These are phyloP conservation scores for Autographa pulchrina DNA, from an alignment of 2,888 invertebrate species.

Conservation along the genomic window DNA sequence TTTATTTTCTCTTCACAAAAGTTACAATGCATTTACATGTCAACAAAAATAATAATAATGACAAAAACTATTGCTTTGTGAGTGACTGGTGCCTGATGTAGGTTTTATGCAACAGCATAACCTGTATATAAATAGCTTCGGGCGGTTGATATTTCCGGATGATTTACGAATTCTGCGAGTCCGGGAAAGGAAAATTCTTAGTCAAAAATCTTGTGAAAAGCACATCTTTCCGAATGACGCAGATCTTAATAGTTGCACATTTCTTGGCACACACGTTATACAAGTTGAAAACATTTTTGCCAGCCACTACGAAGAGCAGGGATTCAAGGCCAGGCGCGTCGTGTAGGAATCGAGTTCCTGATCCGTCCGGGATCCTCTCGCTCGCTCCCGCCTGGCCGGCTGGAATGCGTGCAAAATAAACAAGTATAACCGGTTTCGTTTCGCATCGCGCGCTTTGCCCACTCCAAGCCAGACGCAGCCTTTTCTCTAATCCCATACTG, in stretches of 20 bases:
- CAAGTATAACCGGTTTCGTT: slow-evolving; percentile 84
- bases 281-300: slow-evolving; percentile 70
- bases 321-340: slow-evolving; percentile 81
- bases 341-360: slow-evolving; percentile 81
- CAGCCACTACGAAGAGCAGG: slow-evolving; percentile 64
- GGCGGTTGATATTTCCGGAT: slow-evolving; percentile 18
- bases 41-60: no score
- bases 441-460: slow-evolving; percentile 81
- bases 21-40: no score
- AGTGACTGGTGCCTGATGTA: no score
- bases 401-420: slow-evolving; percentile 89
- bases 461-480: slow-evolving; percentile 73
- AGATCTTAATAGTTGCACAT: slow-evolving; percentile 64
- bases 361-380: slow-evolving; percentile 80
- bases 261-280: slow-evolving; percentile 61
- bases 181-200: slow-evolving; percentile 22
- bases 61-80: no score
- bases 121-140: slow-evolving; percentile 5
- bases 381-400: slow-evolving; percentile 80
- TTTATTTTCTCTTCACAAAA: no score
- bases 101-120: no score
- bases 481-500: slow-evolving; percentile 72
- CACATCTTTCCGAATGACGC: slow-evolving; percentile 63
- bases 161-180: slow-evolving; percentile 28
- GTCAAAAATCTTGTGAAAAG: slow-evolving; percentile 37